Percentiles rank a stretch among this genome's conserved stretches.
Evolutionary conservation across 2,888 invertebrate genomes (phyloP).

Genomic region (Poecilus cupreus): DNA sequence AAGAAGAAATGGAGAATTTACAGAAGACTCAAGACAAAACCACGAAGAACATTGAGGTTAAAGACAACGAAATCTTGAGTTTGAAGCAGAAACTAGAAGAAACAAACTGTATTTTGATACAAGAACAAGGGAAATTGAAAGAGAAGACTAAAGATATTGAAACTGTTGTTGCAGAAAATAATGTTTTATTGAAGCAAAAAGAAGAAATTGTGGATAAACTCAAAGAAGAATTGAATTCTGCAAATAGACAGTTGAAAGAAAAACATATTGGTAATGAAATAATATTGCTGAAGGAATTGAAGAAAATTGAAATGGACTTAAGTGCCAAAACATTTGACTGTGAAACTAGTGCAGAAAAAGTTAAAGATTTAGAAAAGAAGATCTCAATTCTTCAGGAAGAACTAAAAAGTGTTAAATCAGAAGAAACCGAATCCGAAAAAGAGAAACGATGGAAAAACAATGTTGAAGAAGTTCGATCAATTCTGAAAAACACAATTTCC

Average conservation of each 20-base stretch:
- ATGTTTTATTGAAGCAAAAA: constrained; percentile 64
- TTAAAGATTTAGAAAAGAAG: constrained; percentile 67
- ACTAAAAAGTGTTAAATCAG: constrained; percentile 28
- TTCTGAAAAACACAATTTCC: constrained; percentile 25
- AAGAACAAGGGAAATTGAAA: constrained; percentile 38
- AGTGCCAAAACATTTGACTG: constrained; percentile 76
- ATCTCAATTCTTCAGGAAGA: constrained; percentile 63
- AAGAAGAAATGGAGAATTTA: constrained; percentile 74
- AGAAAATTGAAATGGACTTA: constrained; percentile 70
- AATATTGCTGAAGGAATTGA: constrained; percentile 66
- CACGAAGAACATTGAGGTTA: constrained; percentile 60
- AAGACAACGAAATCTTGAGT: constrained; percentile 56
- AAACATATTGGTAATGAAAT: constrained; percentile 65
- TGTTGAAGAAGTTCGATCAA: constrained; percentile 35
- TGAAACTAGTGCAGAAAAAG: constrained; percentile 73
- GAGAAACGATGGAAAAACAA: constrained; percentile 45
- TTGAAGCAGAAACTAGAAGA: constrained; percentile 69
- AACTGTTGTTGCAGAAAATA: constrained; percentile 57
- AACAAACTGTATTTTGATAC: constrained; percentile 61
- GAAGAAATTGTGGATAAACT: constrained; percentile 63
- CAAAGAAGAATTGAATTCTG: constrained; percentile 58
- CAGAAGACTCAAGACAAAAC: constrained; percentile 66
- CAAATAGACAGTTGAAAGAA: constrained; percentile 60
- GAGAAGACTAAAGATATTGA: constrained; percentile 58
- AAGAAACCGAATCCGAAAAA: constrained; percentile 36